Evolutionary conservation across 2,888 invertebrate genomes (phyloP), one percentile per base, ranked within the genome.

Genomic region (Melinopterus prodromus): DNA sequence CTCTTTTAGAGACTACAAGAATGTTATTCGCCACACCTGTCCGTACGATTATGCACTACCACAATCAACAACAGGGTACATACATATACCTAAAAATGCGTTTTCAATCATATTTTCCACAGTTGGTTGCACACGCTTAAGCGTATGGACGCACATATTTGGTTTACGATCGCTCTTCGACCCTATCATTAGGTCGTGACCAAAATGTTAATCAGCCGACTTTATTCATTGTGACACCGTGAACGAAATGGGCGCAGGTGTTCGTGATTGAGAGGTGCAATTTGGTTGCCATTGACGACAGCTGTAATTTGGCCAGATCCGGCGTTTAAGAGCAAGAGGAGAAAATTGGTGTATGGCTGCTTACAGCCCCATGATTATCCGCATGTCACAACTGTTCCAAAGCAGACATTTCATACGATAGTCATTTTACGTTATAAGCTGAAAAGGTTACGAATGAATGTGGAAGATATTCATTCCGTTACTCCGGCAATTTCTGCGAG

Each of bases 171-270:
- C 53, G 12, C 53, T 53, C 53, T 53, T 53, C 53, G 53, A 53
- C 53, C 53, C 53, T 53, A 53, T 53, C 53, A 53, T 53, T 53
- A 53, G 53, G 53, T 53, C 53, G 53, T 53, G 53, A 53, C 53
- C 53, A 53, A 53, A 53, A 53, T 53, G 53, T 53, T 53, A 53
- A 53, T 53, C 53, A 53, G 53, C 12, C 7, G 53, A 12, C 53
- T 53, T 53, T 53, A 53, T 53, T 53, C 2, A 53, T 53, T 53
- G 53, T 53, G 53, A 53, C 53, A 53, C 53, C 12, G 53, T 6
- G 53, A 53, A 12, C 53, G 53, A 53, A 53, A 53, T 53, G 53
- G 53, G 12, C 53, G 53, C 53, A 53, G 53, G 53, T 53, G 53
- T 12, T 7, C 53, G 53, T 53, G 53, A 53, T 53, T 53, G 53